phyloP scores from a whole-genome alignment of 2,888 invertebrate species.

The Andrena marginata region DNA sequence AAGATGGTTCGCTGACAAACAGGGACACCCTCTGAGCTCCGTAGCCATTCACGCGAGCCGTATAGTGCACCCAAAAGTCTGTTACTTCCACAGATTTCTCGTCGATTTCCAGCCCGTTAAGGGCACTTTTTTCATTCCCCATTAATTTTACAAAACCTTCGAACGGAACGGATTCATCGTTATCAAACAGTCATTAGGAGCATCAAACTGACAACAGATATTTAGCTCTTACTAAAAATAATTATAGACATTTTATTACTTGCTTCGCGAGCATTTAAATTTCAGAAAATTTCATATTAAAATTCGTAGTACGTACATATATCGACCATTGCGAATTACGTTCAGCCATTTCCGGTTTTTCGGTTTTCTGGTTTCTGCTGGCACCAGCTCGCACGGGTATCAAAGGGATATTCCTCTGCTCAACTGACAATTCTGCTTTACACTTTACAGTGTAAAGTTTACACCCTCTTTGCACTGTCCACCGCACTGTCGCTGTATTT shows the following conservation, averaged over 20 bases:
- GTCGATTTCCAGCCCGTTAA: conserved; percentile 91
- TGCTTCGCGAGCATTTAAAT: conserved; percentile 10
- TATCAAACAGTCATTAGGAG: neutral
- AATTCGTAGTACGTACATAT: no score
- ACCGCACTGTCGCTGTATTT: no score
- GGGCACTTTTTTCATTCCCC: conserved; percentile 92
- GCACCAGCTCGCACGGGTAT: neutral
- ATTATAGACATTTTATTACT: neutral
- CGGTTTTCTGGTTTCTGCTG: neutral
- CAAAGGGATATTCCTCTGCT: no score
- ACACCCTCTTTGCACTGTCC: no score
- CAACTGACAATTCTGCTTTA: no score
- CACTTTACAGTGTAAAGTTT: no score
- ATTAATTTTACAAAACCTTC: conserved; percentile 84
- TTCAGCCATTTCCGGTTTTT: neutral
- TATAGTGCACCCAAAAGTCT: conserved; percentile 92
- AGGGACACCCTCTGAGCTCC: conserved; percentile 89
- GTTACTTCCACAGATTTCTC: conserved; percentile 92
- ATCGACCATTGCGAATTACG: neutral
- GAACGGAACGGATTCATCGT: neutral
- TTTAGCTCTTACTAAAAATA: conserved; percentile 4
- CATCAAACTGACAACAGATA: neutral
- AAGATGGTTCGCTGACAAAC: conserved; percentile 90
- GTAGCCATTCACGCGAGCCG: conserved; percentile 87
- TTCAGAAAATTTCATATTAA: neutral